Conservation (phyloP, 2,113 vertebrate genomes). For the Lepus timidus region DNA sequence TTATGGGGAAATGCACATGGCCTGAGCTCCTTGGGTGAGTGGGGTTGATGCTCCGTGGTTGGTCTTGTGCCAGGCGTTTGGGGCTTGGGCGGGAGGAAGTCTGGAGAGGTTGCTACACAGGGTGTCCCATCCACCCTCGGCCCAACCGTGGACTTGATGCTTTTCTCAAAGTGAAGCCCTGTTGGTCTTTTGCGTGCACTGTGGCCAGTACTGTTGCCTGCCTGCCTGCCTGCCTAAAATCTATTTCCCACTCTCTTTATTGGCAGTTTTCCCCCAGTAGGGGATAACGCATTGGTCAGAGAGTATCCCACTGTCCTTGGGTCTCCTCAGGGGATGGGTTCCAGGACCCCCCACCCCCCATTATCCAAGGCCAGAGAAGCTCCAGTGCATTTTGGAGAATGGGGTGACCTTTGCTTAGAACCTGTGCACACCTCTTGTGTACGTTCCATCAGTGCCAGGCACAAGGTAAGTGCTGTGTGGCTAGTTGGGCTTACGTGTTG, state of each 20-base stretch:
- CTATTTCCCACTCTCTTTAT: neutral
- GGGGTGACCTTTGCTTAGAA: neutral
- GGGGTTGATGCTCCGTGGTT: conserved; percentile 37
- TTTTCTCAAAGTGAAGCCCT: neutral
- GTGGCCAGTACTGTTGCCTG: neutral
- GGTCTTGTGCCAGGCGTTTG: conserved; percentile 50
- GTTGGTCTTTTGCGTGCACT: neutral
- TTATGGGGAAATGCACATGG: conserved; percentile 84
- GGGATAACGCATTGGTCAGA: neutral
- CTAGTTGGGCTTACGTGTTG: neutral
- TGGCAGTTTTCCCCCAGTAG: neutral
- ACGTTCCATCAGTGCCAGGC: neutral
- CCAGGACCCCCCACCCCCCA: neutral
- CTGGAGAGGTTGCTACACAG: conserved; percentile 8
- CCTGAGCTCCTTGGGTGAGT: conserved; percentile 78
- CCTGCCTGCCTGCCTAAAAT: neutral
- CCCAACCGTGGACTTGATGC: neutral
- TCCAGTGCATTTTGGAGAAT: neutral
- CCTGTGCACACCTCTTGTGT: neutral
- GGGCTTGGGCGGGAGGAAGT: conserved; percentile 23
- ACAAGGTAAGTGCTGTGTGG: too few relatives aligned
- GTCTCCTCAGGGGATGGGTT: neutral
- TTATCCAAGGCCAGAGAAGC: neutral
- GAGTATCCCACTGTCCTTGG: too few relatives aligned
- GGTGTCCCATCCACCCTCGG: neutral